Evolutionary conservation across 2,888 invertebrate species (phyloP).

Genomic region (Tipula confusa): DNA sequence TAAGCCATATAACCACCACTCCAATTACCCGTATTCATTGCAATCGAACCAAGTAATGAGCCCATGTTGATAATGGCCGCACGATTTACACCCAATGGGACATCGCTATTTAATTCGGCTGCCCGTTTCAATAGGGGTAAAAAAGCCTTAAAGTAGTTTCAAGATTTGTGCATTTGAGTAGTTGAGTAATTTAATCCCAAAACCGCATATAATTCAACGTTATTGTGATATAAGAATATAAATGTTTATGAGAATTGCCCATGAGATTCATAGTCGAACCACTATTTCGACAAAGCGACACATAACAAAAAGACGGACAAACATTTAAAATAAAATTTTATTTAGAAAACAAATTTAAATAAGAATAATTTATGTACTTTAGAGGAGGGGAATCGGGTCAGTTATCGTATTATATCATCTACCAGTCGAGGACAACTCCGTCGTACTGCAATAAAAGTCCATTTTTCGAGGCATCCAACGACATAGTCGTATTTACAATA

Average conservation of each 20-base stretch:
- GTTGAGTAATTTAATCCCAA: not conserved
- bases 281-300: not conserved
- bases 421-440: constrained; percentile 72
- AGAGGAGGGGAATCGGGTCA: not conserved
- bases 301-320: not conserved
- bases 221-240: constrained; percentile 41
- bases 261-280: too few relatives aligned
- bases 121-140: constrained; percentile 69
- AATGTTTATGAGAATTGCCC: too few relatives aligned
- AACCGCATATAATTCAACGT: too few relatives aligned
- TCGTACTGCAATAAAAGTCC: constrained; percentile 76
- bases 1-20: constrained; percentile 78
- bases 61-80: constrained; percentile 81
- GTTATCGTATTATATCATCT: constrained; percentile 37
- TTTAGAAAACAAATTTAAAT: not conserved
- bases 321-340: not conserved
- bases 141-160: constrained; percentile 55
- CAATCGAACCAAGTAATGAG: constrained; percentile 71
- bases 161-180: not conserved
- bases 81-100: constrained; percentile 57
- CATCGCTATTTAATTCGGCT: constrained; percentile 53
- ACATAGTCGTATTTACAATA: constrained; percentile 62
- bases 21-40: constrained; percentile 37
- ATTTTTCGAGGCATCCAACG: constrained; percentile 61
- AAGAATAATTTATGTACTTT: not conserved